phyloP scores from a whole-genome alignment of 2,113 vertebrate genomes.

The Indicator indicator region DNA sequence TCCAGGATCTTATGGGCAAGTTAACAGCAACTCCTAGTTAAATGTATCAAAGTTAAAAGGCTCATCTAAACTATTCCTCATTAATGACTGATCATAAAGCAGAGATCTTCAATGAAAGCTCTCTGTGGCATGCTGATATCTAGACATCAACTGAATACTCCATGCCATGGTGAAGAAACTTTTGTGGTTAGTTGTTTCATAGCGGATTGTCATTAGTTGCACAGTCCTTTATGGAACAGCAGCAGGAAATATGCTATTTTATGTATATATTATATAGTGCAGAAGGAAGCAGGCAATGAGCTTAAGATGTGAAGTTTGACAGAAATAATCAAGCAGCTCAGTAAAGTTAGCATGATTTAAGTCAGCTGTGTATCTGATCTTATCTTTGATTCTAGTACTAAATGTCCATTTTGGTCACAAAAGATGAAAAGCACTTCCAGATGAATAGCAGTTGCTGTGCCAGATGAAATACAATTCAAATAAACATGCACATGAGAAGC shows the following conservation, averaged over 20 bases:
- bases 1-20: background rate
- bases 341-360: background rate
- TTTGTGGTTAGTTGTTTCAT: background rate
- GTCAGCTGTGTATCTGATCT: background rate
- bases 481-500: background rate
- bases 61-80: background rate
- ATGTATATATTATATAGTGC: background rate
- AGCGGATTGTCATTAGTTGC: background rate
- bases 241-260: background rate
- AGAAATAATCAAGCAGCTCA: background rate
- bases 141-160: background rate
- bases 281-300: background rate
- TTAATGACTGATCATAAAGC: background rate
- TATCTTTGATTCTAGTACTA: slow-evolving; percentile 23
- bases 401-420: slow-evolving; percentile 14
- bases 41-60: background rate
- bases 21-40: background rate
- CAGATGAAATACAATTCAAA: slow-evolving; percentile 36
- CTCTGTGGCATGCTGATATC: background rate
- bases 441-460: slow-evolving; percentile 16
- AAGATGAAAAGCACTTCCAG: slow-evolving; percentile 45
- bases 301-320: slow-evolving; percentile 5
- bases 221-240: background rate
- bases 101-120: background rate
- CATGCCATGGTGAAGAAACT: background rate